These are phyloP conservation scores for Rattus norvegicus DNA, from an alignment of 2,113 vertebrate species.

Conservation along the genomic window DNA sequence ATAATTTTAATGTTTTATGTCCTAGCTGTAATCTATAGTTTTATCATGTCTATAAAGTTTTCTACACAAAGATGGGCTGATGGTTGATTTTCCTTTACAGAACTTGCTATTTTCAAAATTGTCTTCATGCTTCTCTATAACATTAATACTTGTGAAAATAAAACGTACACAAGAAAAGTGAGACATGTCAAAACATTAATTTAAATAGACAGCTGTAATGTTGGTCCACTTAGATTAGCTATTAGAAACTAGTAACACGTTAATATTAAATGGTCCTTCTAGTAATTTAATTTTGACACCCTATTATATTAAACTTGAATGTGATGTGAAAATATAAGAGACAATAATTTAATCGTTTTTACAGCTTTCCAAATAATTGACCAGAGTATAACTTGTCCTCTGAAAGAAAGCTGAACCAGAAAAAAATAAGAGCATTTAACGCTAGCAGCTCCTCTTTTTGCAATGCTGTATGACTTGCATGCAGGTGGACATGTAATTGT, in stretches of 20 bases:
- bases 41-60: not conserved
- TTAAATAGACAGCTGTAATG: conserved; percentile 35
- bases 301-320: not conserved
- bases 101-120: conserved; percentile 18
- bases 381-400: not conserved
- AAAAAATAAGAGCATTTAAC: not conserved
- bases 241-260: not conserved
- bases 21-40: not conserved
- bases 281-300: not conserved
- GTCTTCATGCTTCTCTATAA: conserved; percentile 12
- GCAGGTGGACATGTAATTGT: not conserved
- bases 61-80: not conserved
- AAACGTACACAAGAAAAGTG: not conserved
- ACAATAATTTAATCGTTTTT: not conserved
- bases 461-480: not conserved
- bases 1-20: conserved; percentile 35
- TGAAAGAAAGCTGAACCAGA: not conserved
- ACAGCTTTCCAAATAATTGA: not conserved
- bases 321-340: not conserved
- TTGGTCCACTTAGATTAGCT: not conserved
- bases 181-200: not conserved
- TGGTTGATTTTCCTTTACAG: conserved; percentile 2
- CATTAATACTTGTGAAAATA: conserved; percentile 3
- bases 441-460: not conserved
- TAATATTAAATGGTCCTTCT: conserved; percentile 1